Base-by-base conservation (phyloP, 2,888 invertebrate species). In the Dicyrtoma fusca region DNA sequence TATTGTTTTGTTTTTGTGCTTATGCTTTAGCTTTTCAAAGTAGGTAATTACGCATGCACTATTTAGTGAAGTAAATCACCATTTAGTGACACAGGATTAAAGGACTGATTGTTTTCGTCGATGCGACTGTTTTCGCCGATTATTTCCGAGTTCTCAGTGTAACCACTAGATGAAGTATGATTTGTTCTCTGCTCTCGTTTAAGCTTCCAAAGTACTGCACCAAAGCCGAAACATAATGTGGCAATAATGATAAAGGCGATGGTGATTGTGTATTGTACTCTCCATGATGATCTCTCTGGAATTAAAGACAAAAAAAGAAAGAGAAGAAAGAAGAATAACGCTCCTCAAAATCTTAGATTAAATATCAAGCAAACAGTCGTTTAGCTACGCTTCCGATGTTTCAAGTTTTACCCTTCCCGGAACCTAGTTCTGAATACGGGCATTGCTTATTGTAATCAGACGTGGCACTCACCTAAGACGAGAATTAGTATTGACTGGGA, bases 281-380 rank as follows among this genome's bases (percentile, higher is more conserved):
- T 61, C 61, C 61, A 61, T 14, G 61, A 42, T 13, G 61, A 61
- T 42, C 17, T 14, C 19, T 42, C 61, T 42, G 17, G 34, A n/a
- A 42, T 14, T 26, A 57, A 57, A 11, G 25, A 34, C 34, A 5
- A 5, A 34, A 34, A 34, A 34, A 34, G 34, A 34, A 34, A 34
- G 8, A 34, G 3, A 34, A 61, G 14, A 49, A 49, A 49, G 49
- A 11, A 49, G 14, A 4, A 49, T 49, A 4, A 49, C 4, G 17
- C 17, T 49, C 17, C 3, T 49, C 3, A 6, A 49, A n/a, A 49
- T 4, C 5, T 6, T 8, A 34, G 3, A 34, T 34, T 34, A 34
- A 8, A 34, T 34, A 34, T 34, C 8, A 5, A 3, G 34, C 34
- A 34, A 34, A 3, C 34, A n/a, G n/a, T n/a, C n/a, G n/a, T n/a